Evolutionary conservation across 35 echinoderm and acorn worm species (phyloP).

Genomic region (Ophiothrix spiculata): DNA sequence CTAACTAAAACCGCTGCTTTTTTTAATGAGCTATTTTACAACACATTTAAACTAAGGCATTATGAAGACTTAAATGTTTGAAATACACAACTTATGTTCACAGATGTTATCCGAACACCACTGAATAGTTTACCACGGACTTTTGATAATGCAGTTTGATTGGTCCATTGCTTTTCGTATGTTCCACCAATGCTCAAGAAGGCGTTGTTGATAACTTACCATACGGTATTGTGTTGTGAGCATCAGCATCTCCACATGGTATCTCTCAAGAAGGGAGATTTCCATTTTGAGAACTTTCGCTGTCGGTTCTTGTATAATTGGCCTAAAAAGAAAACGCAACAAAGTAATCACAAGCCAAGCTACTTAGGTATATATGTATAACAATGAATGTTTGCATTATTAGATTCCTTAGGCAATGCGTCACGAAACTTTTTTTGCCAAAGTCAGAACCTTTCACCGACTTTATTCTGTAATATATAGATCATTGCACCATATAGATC

Average conservation of each 20-base stretch:
- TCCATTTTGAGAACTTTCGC: constrained; percentile 64
- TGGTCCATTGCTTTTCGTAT: neutral
- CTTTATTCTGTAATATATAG: no score
- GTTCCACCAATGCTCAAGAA: neutral
- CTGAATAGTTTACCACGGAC: neutral
- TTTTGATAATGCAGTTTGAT: neutral
- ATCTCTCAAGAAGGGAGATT: constrained; percentile 71
- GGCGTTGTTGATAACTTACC: constrained; percentile 36
- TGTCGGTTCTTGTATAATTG: constrained; percentile 71
- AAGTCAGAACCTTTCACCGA: neutral
- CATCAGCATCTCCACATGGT: constrained; percentile 43
- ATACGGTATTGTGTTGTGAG: constrained; percentile 88
- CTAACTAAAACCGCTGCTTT: no score
- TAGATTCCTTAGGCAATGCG: neutral
- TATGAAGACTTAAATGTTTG: neutral
- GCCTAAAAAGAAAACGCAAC: constrained; percentile 31
- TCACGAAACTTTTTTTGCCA: neutral
- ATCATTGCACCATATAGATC: neutral
- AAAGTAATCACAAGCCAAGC: no score
- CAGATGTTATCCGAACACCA: neutral
- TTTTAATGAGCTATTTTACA: no score
- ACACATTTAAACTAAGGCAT: no score
- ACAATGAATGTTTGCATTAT: neutral
- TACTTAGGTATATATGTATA: no score
- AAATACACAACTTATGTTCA: neutral